Conservation (phyloP, 2,797 vertebrate genomes). For the Pelochelys cantorii region DNA sequence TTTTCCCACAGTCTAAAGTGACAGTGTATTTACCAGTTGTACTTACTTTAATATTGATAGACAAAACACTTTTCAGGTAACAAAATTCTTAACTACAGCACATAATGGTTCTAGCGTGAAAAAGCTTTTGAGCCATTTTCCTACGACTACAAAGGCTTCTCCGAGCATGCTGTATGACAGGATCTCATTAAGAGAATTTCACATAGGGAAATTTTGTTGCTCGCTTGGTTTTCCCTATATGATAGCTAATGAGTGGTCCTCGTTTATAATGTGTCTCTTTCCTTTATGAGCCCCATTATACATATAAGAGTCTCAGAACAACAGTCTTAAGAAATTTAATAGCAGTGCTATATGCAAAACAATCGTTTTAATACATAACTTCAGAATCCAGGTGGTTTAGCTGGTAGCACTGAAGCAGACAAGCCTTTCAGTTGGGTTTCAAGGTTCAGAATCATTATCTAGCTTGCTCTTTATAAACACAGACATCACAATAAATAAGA, state of each 20-base stretch:
- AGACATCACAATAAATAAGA: conserved; percentile 13
- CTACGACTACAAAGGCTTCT: background rate
- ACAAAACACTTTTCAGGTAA: conserved; percentile 44
- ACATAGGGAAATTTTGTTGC: background rate
- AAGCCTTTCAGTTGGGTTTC: conserved; percentile 23
- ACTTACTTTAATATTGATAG: conserved; percentile 44
- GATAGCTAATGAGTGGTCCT: conserved; percentile 28
- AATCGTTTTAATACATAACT: conserved; percentile 13
- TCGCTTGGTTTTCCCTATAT: conserved; percentile 10
- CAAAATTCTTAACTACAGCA: conserved; percentile 37
- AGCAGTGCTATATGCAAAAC: background rate
- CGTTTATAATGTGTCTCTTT: conserved; percentile 11
- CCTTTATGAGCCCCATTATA: conserved; percentile 18
- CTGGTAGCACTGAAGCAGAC: background rate
- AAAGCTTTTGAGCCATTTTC: background rate
- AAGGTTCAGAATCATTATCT: conserved; percentile 44
- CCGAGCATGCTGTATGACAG: background rate
- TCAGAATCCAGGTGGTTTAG: background rate
- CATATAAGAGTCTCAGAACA: conserved; percentile 33
- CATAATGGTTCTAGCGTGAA: conserved; percentile 12
- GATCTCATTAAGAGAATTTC: background rate
- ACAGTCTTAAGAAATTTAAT: background rate
- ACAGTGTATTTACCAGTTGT: conserved; percentile 39
- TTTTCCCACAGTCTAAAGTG: conserved; percentile 67
- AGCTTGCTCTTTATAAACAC: background rate